phyloP scores from a whole-genome alignment of 2,113 vertebrate genomes.

The Paradoxurus hermaphroditus region DNA sequence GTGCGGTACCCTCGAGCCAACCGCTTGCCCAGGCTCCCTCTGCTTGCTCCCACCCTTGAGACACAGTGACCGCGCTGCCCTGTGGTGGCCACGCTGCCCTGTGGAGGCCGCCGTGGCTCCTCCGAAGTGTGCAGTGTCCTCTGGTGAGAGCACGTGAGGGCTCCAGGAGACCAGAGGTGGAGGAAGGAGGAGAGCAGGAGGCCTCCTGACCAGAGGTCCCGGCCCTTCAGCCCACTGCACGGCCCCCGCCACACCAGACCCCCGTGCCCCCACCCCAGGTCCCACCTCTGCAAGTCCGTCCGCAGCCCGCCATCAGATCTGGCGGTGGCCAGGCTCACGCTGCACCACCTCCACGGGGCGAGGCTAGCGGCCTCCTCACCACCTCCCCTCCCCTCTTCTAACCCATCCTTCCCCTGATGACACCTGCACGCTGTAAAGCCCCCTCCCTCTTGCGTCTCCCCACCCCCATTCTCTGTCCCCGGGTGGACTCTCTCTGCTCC shows the following conservation, averaged over 20 bases:
- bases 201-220: neutral
- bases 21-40: too few species aligned
- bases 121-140: neutral
- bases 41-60: neutral
- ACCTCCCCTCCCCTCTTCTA: neutral
- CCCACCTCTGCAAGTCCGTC: accelerated
- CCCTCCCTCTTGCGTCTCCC: neutral
- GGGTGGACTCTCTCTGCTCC: neutral
- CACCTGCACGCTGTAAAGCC: neutral
- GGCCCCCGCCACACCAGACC: neutral
- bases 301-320: accelerated
- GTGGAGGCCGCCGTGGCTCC: neutral
- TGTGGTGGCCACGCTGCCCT: too few species aligned
- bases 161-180: neutral
- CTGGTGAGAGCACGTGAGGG: neutral
- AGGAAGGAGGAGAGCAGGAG: neutral
- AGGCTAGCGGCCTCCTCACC: neutral
- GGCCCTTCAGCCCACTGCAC: neutral
- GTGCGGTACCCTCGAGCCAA: neutral
- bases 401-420: neutral
- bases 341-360: accelerated
- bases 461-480: too few species aligned
- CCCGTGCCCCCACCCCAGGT: neutral
- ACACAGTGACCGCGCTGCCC: neutral
- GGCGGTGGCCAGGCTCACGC: neutral